A percentile compares a stretch with the other conserved stretches of the same genome.
These are phyloP conservation scores for Agonopterix subpropinquella DNA, from an alignment of 2,888 invertebrate species.

Conservation along the genomic window DNA sequence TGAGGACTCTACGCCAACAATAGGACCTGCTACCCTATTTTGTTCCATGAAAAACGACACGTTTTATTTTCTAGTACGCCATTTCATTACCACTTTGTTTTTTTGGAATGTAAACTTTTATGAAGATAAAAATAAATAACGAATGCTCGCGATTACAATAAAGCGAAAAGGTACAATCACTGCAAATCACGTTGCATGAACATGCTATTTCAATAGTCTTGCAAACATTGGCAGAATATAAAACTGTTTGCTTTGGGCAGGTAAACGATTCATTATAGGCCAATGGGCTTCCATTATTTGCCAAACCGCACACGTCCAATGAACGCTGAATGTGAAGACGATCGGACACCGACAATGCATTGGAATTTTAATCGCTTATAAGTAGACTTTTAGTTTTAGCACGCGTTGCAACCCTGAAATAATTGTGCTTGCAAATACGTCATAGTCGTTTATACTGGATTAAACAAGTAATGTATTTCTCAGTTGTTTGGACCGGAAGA, in stretches of 20 bases:
- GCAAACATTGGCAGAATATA: constrained; percentile 33
- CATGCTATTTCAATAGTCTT: constrained; percentile 25
- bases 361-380: constrained; percentile 49
- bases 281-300: constrained; percentile 25
- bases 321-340: constrained; percentile 26
- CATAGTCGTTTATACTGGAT: too few species aligned
- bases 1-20: constrained; percentile 26
- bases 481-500: too few species aligned
- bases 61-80: constrained; percentile 40
- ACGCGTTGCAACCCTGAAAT: constrained; percentile 1
- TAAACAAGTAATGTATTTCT: too few species aligned
- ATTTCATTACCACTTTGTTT: constrained; percentile 23
- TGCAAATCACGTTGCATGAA: not conserved
- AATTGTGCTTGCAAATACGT: too few species aligned
- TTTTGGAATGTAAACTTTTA: not conserved
- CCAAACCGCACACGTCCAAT: constrained; percentile 42
- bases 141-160: not conserved
- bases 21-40: constrained; percentile 53
- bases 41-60: constrained; percentile 44
- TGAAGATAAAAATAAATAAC: not conserved
- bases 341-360: constrained; percentile 8
- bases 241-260: constrained; percentile 32
- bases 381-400: constrained; percentile 13
- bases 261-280: constrained; percentile 41
- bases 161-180: constrained; percentile 11